Base-by-base conservation (phyloP, 2,113 vertebrate species). In the Oreochromis spilurus region DNA sequence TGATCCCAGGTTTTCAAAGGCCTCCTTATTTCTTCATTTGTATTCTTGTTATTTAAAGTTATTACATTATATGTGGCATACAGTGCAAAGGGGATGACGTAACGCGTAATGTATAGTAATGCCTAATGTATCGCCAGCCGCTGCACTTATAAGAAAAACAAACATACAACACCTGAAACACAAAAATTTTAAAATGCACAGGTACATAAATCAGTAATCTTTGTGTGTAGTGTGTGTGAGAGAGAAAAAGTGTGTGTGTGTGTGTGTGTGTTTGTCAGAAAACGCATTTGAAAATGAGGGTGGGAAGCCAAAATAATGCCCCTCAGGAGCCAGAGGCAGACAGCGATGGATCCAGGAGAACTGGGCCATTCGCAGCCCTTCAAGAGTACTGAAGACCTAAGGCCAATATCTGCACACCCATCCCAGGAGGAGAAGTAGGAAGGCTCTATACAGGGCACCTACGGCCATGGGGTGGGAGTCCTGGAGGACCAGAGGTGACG, bases 31-130 rank as follows among this genome's bases (percentile, higher is more conserved):
- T 62, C 17, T 36, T n/a, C 31, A 62, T 62, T 36, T 62, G 17
- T 62, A 36, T 62, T 62, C 31, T 36, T 36, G 58, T 62, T 62
- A 62, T 62, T 36, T 62, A 62, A 62, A 62, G 29, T 62, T 62
- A 62, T 36, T 36, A 62, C 17, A n/a, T 62, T 62, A 62, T 62
- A 62, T 36, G 31, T 11, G 9, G 58, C 29, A 60, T 60, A 60
- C 57, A 60, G 57, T 10, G 57, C 57, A 19, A 60, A 60, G 29
- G 57, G 34, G 29, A 60, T 60, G 57, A 6, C 0, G 0, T 62
- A 62, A 62, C 19, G 29, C 3, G 0, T 2, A 62, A 0, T 62
- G 16, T 34, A 62, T 62, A 14, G 21, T 62, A 65, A 36, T 36
- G 31, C 58, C 31, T 62, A 36, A 36, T 65, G 9, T n/a, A 65